Evolutionary conservation across 2,888 invertebrate species (phyloP), one percentile per base, ranked within the genome.

Genomic region (Ellobium chinense): DNA sequence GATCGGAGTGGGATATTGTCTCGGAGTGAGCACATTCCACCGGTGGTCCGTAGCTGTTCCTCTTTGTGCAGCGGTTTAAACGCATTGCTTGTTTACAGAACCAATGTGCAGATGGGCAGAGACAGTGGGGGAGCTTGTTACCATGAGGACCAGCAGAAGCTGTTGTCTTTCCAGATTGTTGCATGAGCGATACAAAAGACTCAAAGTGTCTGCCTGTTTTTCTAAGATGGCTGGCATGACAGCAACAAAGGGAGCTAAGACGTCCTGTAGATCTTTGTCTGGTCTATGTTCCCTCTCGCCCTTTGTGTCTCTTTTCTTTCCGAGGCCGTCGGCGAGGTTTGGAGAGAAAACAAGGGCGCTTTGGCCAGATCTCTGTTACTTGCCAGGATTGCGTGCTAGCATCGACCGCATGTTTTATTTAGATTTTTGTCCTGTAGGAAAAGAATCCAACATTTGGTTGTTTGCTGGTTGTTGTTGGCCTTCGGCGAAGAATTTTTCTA

Each of bases 81-180:
- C 14, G 24, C 2, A 27, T 9, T 46, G 46, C 46, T 31, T 39
- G 18, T 69, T 21, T 69, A 29, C 27, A 1, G 9, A 31, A 54
- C 37, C 3, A 69, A 54, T 29, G 21, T 29, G 46, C 54, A 29
- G 69, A 54, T 69, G 69, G 18, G 24, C 27, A 12, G 31, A 54
- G 31, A 54, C 69, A 69, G 69, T 2, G 27, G 54, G 27, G 27
- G 21, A 18, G 3, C 24, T 31, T 69, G 69, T 54, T 7, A 31
- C 69, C 18, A 39, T 69, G 54, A 27, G 29, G 29, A 54, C 31
- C 14, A 69, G 54, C 29, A 5, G 21, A 29, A 31, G 31, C 69
- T 69, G 69, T 69, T 69, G 69, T 69, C 69, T 69, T 69, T 69
- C 31, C 54, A 69, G 69, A 69, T 69, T 69, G 69, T 69, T 69